Percentiles rank a stretch among this genome's conserved stretches.
phyloP scores from a whole-genome alignment of 1,140 invertebrate genomes.

The Halictus rubicundus region DNA sequence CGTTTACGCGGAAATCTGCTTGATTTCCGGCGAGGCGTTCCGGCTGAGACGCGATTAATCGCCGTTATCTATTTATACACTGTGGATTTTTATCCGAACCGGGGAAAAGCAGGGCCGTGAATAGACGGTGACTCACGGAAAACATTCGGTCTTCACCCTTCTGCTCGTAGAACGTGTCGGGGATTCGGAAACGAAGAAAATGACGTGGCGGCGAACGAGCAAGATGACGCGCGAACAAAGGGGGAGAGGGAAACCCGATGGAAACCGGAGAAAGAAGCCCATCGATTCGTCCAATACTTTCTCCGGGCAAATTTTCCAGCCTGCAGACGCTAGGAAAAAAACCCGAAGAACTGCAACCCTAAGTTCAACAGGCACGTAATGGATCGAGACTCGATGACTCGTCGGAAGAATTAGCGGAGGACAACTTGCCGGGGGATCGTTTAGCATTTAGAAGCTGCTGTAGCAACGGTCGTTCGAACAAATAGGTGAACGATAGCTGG shows the following conservation, averaged over 20 bases:
- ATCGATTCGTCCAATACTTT: neutral
- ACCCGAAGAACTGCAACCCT: neutral
- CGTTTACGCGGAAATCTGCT: too few relatives aligned
- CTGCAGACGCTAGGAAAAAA: neutral
- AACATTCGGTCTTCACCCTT: conserved; percentile 35
- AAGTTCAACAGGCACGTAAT: neutral
- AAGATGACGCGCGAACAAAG: neutral
- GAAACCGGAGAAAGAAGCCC: neutral
- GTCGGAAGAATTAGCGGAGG: neutral
- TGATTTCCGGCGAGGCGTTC: neutral
- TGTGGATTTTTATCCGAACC: conserved; percentile 28
- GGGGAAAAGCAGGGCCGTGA: conserved; percentile 37
- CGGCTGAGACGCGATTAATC: conserved; percentile 30
- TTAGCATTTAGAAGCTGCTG: neutral
- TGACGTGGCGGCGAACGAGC: conserved; percentile 45
- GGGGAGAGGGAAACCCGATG: neutral
- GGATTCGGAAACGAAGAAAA: conserved; percentile 48
- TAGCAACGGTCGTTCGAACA: conserved; percentile 20
- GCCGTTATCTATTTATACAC: conserved; percentile 46
- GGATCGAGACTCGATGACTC: conserved; percentile 6
- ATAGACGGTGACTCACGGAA: conserved; percentile 53
- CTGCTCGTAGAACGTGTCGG: conserved; percentile 28
- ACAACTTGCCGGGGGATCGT: neutral
- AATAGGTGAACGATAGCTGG: neutral
- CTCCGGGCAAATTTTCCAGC: conserved; percentile 23